Conservation (phyloP, 2,113 vertebrate genomes). For the Zonotrichia leucophrys region DNA sequence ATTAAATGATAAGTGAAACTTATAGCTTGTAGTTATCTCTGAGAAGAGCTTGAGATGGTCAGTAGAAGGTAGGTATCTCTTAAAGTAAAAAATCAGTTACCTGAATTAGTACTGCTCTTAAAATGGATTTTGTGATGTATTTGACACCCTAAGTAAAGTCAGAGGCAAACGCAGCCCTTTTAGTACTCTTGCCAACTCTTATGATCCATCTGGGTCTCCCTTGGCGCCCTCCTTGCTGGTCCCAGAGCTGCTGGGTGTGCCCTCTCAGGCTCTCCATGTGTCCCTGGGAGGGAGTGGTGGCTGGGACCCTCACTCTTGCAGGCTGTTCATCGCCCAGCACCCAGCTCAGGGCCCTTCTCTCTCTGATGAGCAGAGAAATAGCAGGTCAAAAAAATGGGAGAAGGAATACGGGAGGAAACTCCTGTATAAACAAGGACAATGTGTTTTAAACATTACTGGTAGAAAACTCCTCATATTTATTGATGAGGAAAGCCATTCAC, state of each 20-base stretch:
- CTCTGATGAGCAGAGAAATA: background rate
- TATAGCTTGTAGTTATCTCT: background rate
- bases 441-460: background rate
- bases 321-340: fast-evolving
- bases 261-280: fast-evolving
- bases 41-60: background rate
- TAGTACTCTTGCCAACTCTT: fast-evolving
- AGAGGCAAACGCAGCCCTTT: background rate
- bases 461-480: background rate
- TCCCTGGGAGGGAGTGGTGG: background rate
- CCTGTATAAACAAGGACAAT: background rate
- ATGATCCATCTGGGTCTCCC: background rate
- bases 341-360: background rate
- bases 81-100: background rate
- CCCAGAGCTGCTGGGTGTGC: background rate
- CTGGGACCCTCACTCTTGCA: fast-evolving
- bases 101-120: background rate
- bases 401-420: background rate
- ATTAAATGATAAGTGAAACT: background rate
- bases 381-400: background rate
- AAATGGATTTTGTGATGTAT: background rate
- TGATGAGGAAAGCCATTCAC: background rate
- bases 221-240: background rate
- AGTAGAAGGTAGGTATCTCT: background rate
- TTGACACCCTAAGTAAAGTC: background rate